These are phyloP conservation scores for Agrotis ipsilon DNA, from an alignment of 2,888 invertebrate species.

Conservation along the genomic window DNA sequence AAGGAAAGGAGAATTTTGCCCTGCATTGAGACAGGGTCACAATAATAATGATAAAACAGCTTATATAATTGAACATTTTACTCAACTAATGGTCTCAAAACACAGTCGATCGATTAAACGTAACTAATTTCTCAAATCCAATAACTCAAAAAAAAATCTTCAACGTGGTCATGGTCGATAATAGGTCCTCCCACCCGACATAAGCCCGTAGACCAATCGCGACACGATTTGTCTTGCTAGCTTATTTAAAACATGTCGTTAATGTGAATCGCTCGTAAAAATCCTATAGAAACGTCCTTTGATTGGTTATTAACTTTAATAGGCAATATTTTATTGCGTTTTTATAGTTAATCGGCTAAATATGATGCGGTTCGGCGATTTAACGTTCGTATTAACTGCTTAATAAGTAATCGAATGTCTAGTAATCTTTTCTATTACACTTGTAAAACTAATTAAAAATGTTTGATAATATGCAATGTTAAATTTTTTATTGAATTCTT, in stretches of 20 bases:
- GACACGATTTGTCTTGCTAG: conserved; percentile 86
- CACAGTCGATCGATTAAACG: conserved; percentile 15
- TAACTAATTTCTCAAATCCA: conserved; percentile 38
- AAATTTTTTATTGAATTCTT: conserved; percentile 38
- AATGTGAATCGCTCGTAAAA: conserved; percentile 83
- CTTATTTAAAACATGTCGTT: conserved; percentile 83
- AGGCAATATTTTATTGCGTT: conserved; percentile 71
- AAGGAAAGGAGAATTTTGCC: too few species aligned
- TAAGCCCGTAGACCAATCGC: conserved; percentile 76
- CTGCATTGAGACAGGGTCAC: too few species aligned
- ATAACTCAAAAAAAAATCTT: conserved; percentile 46
- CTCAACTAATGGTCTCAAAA: conserved; percentile 6
- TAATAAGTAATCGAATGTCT: conserved; percentile 67
- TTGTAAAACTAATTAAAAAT: conserved; percentile 47
- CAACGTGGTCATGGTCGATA: conserved; percentile 40
- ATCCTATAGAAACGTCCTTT: conserved; percentile 79
- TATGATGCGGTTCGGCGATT: conserved; percentile 61
- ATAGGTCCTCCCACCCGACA: conserved; percentile 60
- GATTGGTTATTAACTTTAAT: conserved; percentile 83
- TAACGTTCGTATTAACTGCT: conserved; percentile 65
- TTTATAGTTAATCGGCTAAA: conserved; percentile 70
- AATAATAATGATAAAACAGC: background rate
- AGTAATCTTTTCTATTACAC: conserved; percentile 58
- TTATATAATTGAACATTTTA: background rate
- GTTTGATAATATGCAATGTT: conserved; percentile 32